Percentiles rank a stretch among this genome's conserved stretches.
These are phyloP conservation scores for Melanaphis sacchari DNA, from an alignment of 1,140 invertebrate species.

Conservation along the genomic window DNA sequence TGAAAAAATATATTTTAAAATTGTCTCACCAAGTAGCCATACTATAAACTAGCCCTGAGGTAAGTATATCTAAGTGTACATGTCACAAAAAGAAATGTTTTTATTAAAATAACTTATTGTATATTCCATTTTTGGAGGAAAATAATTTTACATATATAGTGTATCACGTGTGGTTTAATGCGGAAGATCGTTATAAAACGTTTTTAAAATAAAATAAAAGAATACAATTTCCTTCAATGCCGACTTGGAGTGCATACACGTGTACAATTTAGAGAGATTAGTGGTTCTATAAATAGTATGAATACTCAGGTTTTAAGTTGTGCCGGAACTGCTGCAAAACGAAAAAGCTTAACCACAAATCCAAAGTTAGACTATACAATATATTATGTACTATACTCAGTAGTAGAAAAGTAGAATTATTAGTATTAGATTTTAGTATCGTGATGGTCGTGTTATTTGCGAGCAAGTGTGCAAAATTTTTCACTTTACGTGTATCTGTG, in stretches of 20 bases:
- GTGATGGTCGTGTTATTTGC: not conserved
- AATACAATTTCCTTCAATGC: not conserved
- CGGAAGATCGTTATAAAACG: not conserved
- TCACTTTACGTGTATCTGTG: not conserved
- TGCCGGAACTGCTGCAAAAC: not conserved
- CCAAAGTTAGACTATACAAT: not conserved
- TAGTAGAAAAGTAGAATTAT: slow-evolving; percentile 1
- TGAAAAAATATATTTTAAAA: no score
- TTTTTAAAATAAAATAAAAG: not conserved
- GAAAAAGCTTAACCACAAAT: not conserved
- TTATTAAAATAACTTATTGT: not conserved
- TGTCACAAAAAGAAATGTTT: not conserved
- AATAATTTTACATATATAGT: no score
- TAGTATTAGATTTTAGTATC: not conserved
- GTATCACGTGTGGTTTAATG: not conserved
- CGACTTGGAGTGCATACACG: not conserved
- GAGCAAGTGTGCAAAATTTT: not conserved
- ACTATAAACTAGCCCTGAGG: no score
- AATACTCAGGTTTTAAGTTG: not conserved
- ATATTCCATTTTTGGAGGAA: no score
- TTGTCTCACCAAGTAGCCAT: no score
- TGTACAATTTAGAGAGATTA: not conserved
- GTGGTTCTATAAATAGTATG: slow-evolving; percentile 5
- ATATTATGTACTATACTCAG: not conserved
- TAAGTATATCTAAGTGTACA: no score